Evolutionary conservation across 1,140 invertebrate species (phyloP).

Genomic region (Sminthurides bifidus): DNA sequence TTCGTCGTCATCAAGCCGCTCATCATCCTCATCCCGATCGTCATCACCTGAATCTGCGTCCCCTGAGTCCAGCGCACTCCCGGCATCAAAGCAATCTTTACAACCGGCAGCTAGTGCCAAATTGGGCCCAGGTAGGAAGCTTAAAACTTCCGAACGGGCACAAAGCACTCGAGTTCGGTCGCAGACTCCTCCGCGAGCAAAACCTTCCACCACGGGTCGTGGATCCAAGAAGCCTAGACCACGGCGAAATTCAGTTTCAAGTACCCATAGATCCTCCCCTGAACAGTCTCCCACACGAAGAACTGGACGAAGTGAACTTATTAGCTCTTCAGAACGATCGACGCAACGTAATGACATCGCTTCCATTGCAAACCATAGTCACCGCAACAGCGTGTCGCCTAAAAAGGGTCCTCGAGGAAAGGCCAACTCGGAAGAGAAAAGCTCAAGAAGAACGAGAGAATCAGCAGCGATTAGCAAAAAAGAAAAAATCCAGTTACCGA

Average conservation of each 20-base stretch:
- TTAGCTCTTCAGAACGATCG: neutral
- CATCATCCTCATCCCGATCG: slow-evolving; percentile 32
- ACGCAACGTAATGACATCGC: no score
- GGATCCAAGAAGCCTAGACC: slow-evolving; percentile 30
- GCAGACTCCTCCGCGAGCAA: slow-evolving; percentile 58
- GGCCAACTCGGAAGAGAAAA: slow-evolving; percentile 24
- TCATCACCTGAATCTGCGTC: slow-evolving; percentile 31
- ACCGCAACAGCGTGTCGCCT: no score
- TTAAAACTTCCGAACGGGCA: slow-evolving; percentile 71
- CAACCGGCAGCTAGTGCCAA: slow-evolving; percentile 11
- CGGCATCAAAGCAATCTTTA: neutral
- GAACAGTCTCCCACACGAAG: neutral
- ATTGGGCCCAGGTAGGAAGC: slow-evolving; percentile 61
- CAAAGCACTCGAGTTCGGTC: slow-evolving; percentile 54
- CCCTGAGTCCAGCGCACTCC: slow-evolving; percentile 19
- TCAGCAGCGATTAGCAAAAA: slow-evolving; percentile 9
- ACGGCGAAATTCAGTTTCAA: slow-evolving; percentile 28
- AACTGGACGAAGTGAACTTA: neutral
- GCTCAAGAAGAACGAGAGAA: slow-evolving; percentile 28
- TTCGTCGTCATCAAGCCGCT: slow-evolving; percentile 34
- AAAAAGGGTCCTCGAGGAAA: no score
- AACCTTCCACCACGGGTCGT: slow-evolving; percentile 43
- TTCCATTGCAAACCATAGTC: no score
- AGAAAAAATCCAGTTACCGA: neutral
- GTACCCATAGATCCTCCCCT: slow-evolving; percentile 18